phyloP scores from a whole-genome alignment of 1,140 invertebrate genomes.

The Phortica variegata region DNA sequence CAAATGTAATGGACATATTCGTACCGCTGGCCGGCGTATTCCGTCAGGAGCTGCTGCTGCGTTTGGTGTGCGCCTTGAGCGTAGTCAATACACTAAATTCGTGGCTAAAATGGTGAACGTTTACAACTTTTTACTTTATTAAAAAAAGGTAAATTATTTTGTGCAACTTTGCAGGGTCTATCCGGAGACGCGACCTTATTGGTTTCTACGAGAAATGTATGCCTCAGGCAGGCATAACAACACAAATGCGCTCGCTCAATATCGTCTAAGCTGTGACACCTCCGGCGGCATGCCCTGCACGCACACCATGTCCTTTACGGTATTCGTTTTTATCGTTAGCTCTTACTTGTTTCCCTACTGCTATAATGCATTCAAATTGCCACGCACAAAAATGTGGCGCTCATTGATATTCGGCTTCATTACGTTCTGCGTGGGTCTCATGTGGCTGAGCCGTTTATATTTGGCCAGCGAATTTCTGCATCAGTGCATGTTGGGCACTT shows the following conservation, averaged over 20 bases:
- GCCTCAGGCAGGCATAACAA: conserved; percentile 6
- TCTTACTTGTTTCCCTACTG: conserved; percentile 12
- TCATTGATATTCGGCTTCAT: neutral
- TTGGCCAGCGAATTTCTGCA: conserved; percentile 44
- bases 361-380: conserved; percentile 4
- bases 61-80: conserved; percentile 21
- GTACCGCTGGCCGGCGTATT: conserved; percentile 36
- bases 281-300: conserved; percentile 39
- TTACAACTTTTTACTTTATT: neutral
- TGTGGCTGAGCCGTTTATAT: conserved; percentile 45
- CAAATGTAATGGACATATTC: conserved; percentile 26
- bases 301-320: conserved; percentile 31
- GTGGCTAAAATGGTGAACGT: conserved; percentile 41
- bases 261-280: conserved; percentile 40
- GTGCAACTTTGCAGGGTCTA: conserved; percentile 24
- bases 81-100: conserved; percentile 32
- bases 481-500: conserved; percentile 37
- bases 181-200: conserved; percentile 38
- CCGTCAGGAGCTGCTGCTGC: conserved; percentile 28
- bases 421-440: conserved; percentile 4
- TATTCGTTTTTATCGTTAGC: conserved; percentile 22
- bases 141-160: neutral
- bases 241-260: conserved; percentile 8
- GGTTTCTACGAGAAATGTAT: conserved; percentile 40
- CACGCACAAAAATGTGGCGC: neutral